Conservation (phyloP, 1,140 invertebrate genomes). For the Pogonus chalceus region DNA sequence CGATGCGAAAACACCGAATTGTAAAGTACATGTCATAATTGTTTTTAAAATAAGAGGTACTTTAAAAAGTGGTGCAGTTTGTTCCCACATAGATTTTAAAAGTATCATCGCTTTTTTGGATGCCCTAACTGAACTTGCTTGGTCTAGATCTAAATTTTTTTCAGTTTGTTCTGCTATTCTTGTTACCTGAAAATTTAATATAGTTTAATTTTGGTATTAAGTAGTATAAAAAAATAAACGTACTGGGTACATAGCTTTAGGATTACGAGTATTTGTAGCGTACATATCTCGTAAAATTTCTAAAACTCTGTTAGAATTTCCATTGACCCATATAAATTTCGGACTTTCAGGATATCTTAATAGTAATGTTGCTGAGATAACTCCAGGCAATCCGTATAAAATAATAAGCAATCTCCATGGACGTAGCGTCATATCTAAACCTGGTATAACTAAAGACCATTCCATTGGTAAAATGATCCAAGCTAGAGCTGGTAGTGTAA, state of each 20-base stretch:
- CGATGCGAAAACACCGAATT: slow-evolving; percentile 44
- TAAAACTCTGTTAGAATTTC: background rate
- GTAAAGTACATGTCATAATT: slow-evolving; percentile 42
- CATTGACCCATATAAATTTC: slow-evolving; percentile 4
- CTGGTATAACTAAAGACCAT: background rate
- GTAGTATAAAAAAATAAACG: too few species aligned
- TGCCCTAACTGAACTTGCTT: background rate
- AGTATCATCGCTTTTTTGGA: slow-evolving; percentile 15
- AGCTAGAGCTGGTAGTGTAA: background rate
- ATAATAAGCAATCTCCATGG: slow-evolving; percentile 6
- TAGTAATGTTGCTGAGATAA: background rate
- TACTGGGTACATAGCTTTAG: background rate
- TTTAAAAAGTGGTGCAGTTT: slow-evolving; percentile 41
- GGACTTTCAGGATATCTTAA: slow-evolving; percentile 7
- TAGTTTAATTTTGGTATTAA: too few species aligned
- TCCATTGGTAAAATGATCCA: background rate
- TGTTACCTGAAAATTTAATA: background rate
- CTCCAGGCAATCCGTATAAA: background rate
- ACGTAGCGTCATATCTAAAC: background rate
- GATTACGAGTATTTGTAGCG: background rate
- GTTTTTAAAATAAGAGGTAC: slow-evolving; percentile 41
- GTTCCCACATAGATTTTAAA: slow-evolving; percentile 32
- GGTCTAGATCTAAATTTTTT: background rate
- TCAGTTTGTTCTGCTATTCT: background rate
- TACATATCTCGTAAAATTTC: slow-evolving; percentile 3